Evolutionary conservation across 2,113 vertebrate species (phyloP), one percentile per base, ranked within the genome.

Genomic region (Panthera leo): DNA sequence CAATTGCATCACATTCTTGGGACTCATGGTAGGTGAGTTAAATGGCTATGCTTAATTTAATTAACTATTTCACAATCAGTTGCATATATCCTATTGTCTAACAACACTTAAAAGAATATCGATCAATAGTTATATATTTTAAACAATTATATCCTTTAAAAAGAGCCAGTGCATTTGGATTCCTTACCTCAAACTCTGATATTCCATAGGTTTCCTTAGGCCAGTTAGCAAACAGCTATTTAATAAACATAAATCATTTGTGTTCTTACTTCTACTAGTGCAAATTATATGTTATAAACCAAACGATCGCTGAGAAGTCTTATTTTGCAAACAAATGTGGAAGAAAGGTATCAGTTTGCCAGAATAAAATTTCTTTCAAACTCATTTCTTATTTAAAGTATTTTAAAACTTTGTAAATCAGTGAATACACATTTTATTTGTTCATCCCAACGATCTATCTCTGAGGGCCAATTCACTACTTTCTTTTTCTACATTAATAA

Each of bases 51-150:
- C 23, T 76, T 94, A 85, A 45, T 86, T 97, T 94, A 97, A 94
- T 97, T 93, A 97, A 87, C 34, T 95, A 91, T 87, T 95, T 95
- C 45, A 94, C 36, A 85, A 93, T 78, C 76, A 95, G 21, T 55
- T 92, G 23, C 53, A 97, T 86, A 78, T 94, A 68, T 71, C 29
- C 92, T 34, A 29, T 68, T 76, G 39, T 51, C 29, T 97, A 91
- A 95, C 13, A 16, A 63, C 42, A 80, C 90, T 96, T 92, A 97
- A 88, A 2, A 68, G 42, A 92, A 29, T 97, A 63, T 55, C 76
- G 34, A 63, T 34, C 87, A 91, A 76, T 95, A 82, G 86, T 95
- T 89, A n/a, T 48, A 92, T 91, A 94, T 73, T 79, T 92, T 42
- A 95, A 97, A 61, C 3, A 95, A 85, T 70, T 97, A 71, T 14